A percentile compares a stretch with the other conserved stretches of the same genome.
These are phyloP conservation scores for Geopemphigus sp. DNA, from an alignment of 1,140 invertebrate genomes.

Conservation along the genomic window DNA sequence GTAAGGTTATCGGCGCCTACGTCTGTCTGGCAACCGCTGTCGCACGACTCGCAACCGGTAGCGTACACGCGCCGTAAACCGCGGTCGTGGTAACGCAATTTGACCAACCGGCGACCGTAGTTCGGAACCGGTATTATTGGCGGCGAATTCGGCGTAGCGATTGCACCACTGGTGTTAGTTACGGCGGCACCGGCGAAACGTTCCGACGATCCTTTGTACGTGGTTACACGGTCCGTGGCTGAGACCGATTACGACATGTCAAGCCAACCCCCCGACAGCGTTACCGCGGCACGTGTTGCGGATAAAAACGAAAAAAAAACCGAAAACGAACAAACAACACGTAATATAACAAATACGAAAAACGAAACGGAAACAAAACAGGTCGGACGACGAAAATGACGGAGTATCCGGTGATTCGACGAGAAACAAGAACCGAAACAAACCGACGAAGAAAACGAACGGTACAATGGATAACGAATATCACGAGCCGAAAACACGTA, in stretches of 20 bases:
- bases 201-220: background rate
- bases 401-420: too few species aligned
- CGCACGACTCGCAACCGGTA: constrained; percentile 5
- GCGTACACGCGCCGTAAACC: background rate
- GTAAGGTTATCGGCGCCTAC: background rate
- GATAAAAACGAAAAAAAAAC: too few species aligned
- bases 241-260: background rate
- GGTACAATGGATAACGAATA: too few species aligned
- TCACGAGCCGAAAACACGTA: too few species aligned
- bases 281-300: background rate
- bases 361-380: too few species aligned
- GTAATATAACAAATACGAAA: too few species aligned
- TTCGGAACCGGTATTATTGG: background rate
- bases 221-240: constrained; percentile 19
- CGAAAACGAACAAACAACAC: too few species aligned
- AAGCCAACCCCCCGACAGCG: too few species aligned
- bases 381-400: too few species aligned
- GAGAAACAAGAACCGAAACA: too few species aligned
- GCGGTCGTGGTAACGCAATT: background rate
- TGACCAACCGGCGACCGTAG: background rate
- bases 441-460: too few species aligned
- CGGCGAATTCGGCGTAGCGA: background rate
- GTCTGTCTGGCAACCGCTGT: background rate
- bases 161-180: background rate
- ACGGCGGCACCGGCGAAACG: background rate